A percentile compares a stretch with the other conserved stretches of the same genome.
These are phyloP conservation scores for Eremobia ochroleuca DNA, from an alignment of 2,888 invertebrate genomes.

Conservation along the genomic window DNA sequence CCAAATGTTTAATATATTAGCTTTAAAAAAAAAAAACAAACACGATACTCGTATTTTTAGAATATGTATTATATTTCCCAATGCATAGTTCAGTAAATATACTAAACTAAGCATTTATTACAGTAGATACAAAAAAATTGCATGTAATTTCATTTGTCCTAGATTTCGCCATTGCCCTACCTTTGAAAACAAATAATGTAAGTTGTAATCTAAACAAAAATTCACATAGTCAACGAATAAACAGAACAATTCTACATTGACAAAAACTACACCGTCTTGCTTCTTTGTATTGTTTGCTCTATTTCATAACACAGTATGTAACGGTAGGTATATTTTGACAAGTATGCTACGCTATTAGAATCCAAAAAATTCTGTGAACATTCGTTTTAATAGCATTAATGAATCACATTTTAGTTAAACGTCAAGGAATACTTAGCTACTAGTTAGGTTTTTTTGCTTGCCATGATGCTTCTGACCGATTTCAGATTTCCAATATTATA, in stretches of 20 bases:
- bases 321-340: background rate
- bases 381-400: background rate
- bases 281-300: constrained; percentile 9
- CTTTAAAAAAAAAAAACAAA: background rate
- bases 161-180: constrained; percentile 12
- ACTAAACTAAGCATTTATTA: background rate
- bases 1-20: background rate
- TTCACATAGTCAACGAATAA: background rate
- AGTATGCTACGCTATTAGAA: background rate
- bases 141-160: background rate
- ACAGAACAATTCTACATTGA: background rate
- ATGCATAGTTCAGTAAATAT: background rate
- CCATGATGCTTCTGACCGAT: background rate
- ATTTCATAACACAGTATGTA: constrained; percentile 10
- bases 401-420: background rate
- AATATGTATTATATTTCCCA: background rate
- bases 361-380: background rate
- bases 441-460: background rate
- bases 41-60: background rate
- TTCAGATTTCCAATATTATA: background rate
- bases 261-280: constrained; percentile 1
- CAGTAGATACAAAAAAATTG: background rate
- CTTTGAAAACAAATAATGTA: constrained; percentile 8
- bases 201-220: constrained; percentile 10
- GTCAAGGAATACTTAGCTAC: background rate